phyloP scores from a whole-genome alignment of 1,140 invertebrate genomes.

The Glomeris maerens region DNA sequence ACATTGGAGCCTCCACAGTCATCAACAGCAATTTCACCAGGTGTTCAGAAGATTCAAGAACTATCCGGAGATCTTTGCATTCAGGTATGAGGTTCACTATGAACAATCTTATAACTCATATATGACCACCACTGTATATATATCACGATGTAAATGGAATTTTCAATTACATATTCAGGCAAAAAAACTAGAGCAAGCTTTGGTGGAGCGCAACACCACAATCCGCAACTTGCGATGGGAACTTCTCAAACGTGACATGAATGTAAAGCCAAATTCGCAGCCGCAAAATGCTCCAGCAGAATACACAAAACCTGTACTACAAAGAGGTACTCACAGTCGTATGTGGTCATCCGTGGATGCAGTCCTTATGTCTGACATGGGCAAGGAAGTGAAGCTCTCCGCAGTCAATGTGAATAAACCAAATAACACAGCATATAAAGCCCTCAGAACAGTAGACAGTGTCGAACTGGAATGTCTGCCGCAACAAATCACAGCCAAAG shows the following conservation, averaged over 20 bases:
- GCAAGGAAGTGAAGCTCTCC: not conserved
- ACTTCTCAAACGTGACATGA: slow-evolving; percentile 15
- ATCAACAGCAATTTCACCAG: too few relatives aligned
- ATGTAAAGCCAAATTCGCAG: not conserved
- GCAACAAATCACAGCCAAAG: slow-evolving; percentile 23
- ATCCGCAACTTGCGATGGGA: slow-evolving; percentile 20
- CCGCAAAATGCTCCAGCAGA: not conserved
- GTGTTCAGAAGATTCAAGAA: too few relatives aligned
- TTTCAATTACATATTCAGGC: slow-evolving; percentile 30
- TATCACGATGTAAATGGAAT: too few relatives aligned
- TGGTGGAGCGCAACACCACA: slow-evolving; percentile 23
- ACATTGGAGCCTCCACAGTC: too few relatives aligned
- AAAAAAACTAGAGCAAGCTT: slow-evolving; percentile 27
- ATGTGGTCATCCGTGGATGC: slow-evolving; percentile 2
- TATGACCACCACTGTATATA: too few relatives aligned
- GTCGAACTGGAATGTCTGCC: slow-evolving; percentile 18
- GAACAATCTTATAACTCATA: too few relatives aligned
- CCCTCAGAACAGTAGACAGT: not conserved
- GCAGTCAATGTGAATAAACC: not conserved
- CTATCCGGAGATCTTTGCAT: too few relatives aligned
- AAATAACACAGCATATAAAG: not conserved
- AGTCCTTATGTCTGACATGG: not conserved
- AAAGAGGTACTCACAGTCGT: not conserved
- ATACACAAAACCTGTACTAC: not conserved
- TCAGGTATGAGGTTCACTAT: too few relatives aligned